phyloP scores from a whole-genome alignment of 2,888 invertebrate species.

The Acronicta leporina region DNA sequence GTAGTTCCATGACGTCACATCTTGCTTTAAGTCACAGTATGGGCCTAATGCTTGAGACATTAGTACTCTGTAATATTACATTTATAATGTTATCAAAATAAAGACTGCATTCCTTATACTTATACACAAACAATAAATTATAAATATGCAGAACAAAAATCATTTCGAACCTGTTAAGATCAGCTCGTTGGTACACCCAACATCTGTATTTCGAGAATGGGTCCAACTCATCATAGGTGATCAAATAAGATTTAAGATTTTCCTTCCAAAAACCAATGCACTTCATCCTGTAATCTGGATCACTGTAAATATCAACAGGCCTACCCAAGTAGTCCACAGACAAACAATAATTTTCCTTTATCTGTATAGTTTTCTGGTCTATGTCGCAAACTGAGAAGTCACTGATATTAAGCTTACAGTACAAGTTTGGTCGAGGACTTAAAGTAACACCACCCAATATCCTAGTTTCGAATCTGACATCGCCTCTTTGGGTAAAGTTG shows the following conservation, averaged over 20 bases:
- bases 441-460: conserved; percentile 98
- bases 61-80: conserved; percentile 75
- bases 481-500: conserved; percentile 97
- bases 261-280: conserved; percentile 99
- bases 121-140: too few relatives aligned
- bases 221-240: conserved; percentile 98
- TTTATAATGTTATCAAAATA: too few relatives aligned
- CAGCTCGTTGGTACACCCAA: conserved; percentile 99
- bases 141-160: too few relatives aligned
- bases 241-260: conserved; percentile 98
- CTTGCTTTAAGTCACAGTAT: conserved; percentile 96
- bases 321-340: conserved; percentile 98
- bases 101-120: background rate
- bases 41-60: conserved; percentile 97
- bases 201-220: conserved; percentile 98
- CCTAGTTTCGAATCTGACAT: conserved; percentile 96
- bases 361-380: conserved; percentile 97
- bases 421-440: conserved; percentile 97
- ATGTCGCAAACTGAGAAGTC: conserved; percentile 98
- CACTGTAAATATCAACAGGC: conserved; percentile 98
- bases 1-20: conserved; percentile 96
- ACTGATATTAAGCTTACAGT: conserved; percentile 97
- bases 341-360: conserved; percentile 98
- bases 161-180: conserved; percentile 92
- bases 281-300: conserved; percentile 98